phyloP scores from a whole-genome alignment of 2,797 vertebrate species.

The Nyctalus aviator region DNA sequence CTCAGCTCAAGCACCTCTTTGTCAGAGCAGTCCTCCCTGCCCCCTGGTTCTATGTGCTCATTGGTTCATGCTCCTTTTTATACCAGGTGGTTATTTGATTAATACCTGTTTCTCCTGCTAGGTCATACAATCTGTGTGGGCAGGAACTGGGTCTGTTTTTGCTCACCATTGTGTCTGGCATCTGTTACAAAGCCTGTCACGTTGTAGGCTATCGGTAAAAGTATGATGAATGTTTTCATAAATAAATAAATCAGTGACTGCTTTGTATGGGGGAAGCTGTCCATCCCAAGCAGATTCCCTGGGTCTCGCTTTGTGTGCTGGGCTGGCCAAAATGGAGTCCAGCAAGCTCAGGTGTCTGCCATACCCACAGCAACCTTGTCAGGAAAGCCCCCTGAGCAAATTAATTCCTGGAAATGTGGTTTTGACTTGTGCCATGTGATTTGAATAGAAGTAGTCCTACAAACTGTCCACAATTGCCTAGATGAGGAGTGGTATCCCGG shows the following conservation, averaged over 20 bases:
- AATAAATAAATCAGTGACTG: background rate
- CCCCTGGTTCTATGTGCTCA: background rate
- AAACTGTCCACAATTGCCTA: background rate
- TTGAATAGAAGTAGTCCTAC: background rate
- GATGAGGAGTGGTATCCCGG: background rate
- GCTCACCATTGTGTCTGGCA: background rate
- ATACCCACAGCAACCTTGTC: background rate
- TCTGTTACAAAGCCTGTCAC: background rate
- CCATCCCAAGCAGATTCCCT: background rate
- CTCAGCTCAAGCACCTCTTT: background rate
- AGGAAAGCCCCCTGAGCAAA: background rate
- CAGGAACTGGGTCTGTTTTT: background rate
- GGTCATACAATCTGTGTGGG: background rate
- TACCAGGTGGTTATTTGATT: background rate
- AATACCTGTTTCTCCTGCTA: background rate
- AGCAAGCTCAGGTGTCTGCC: background rate
- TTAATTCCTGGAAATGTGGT: background rate
- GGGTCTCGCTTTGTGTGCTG: background rate
- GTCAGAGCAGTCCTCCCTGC: background rate
- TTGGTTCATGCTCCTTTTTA: background rate
- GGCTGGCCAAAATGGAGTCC: background rate
- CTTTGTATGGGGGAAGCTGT: background rate
- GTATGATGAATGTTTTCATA: background rate
- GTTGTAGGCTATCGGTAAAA: background rate
- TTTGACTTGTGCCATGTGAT: background rate